Base-by-base conservation (phyloP, 2,113 vertebrate species). In the Bufo gargarizans region DNA sequence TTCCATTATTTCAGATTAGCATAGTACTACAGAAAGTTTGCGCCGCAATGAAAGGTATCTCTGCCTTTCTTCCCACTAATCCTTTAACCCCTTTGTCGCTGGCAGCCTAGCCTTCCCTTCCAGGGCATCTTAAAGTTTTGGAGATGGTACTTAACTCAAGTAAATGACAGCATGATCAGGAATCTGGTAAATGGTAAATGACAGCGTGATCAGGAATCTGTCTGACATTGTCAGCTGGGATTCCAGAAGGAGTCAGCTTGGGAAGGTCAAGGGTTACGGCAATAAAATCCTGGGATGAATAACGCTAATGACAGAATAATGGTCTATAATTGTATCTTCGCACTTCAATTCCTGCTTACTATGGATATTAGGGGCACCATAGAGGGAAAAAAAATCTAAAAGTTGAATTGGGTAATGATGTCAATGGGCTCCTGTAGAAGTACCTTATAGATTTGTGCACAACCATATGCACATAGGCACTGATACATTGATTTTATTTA, bases 1-100 rank as follows among this genome's bases (percentile, higher is more conserved):
- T 67, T 10, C 47, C 63, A 84, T 84, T 84, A 84, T 84, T 84
- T 20, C 3, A 53, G 63, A 84, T 84, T 69, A 84, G 82, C 82
- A 69, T 84, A 84, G 65, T 84, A 84, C 59, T 69, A 84, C 17
- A 49, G 63, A 6, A 53, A 84, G 19, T 83, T 67, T 67, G 67
- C 63, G 71, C 65, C 47, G 50, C 17, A n/a, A 67, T 83, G 63
- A 14, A 83, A 61, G 65, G 47, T 80, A 19, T 59, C 78, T 19
- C 78, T 61, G 56, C 55, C 9, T 81, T 61, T 59, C 8, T 45
- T 53, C 58, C 14, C 55, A 50, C 6, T 63, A 63, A 82, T 82
- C 49, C 19, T 55, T 84, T 84, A 84, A 84, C 82, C 82, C 82
- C 20, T 50, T 10, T 5, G 43, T 19, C 12, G 80, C 81, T 67